A percentile compares a stretch with the other conserved stretches of the same genome.
These are phyloP conservation scores for Catharus minimus DNA, from an alignment of 2,113 vertebrate species.

Conservation along the genomic window DNA sequence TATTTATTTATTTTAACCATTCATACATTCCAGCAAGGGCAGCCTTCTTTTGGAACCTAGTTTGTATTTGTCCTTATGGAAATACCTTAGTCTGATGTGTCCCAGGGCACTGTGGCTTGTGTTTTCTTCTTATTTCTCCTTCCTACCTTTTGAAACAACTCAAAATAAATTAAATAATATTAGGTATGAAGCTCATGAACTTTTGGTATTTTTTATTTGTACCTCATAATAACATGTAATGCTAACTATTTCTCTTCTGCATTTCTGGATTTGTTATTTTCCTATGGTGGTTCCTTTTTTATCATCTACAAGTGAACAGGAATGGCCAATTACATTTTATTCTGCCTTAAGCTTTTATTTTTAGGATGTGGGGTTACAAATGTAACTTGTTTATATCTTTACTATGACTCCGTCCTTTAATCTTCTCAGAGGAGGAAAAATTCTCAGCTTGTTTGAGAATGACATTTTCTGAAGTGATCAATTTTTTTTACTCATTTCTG, in stretches of 20 bases:
- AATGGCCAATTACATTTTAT: neutral
- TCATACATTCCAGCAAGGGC: neutral
- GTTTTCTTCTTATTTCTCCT: neutral
- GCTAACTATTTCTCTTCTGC: neutral
- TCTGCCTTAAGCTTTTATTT: neutral
- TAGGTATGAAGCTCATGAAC: neutral
- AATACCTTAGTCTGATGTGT: neutral
- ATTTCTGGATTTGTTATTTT: neutral
- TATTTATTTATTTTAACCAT: neutral
- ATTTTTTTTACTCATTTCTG: neutral
- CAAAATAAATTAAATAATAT: neutral
- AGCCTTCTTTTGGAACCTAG: neutral
- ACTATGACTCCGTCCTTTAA: neutral
- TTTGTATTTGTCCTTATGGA: neutral
- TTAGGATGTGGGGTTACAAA: neutral
- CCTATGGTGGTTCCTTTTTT: neutral
- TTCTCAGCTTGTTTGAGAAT: neutral
- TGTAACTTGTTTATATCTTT: neutral
- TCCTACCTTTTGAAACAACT: neutral
- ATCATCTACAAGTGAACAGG: neutral
- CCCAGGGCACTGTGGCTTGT: neutral
- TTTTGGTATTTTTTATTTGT: neutral
- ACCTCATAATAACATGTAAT: neutral
- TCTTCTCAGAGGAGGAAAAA: neutral
- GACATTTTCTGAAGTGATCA: neutral